Base-by-base conservation (phyloP, 2,113 vertebrate genomes). In the Brienomyrus brachyistius region DNA sequence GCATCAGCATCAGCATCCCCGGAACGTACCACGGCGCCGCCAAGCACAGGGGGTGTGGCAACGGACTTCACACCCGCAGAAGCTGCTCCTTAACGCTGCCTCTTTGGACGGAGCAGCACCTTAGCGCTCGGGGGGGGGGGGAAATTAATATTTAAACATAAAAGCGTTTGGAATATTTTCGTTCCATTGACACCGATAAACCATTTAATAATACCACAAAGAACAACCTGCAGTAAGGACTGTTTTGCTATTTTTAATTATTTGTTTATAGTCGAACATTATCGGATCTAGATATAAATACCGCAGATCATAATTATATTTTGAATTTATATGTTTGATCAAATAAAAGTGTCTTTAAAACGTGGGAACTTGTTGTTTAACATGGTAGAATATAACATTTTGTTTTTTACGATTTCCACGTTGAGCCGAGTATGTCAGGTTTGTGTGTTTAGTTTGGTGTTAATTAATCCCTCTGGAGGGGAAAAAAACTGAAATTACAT, bases 31-130 rank as follows among this genome's bases (percentile, higher is more conserved):
- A 96, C 93, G 59, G 43, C 92, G 92, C 91, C 90, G 92, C 89
- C 91, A 90, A 90, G 91, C 93, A 92, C 90, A 95, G 95, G 95
- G 95, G 95, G 95, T 94, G 95, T 94, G 94, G 94, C 94, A 91
- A 8, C 9, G 4, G 83, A 5, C 47, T 90, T 90, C 87, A 45
- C 54, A 48, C 87, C 35, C 86, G 35, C 86, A 40, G 52, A 62
- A 3, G 27, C n/a, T 4, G 51, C 40, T 87, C 11, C 15, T 59
- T 87, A 87, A 87, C 31, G 52, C 51, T 40, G 48, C 51, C 50
- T 47, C 45, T 50, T 45, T 50, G 21, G 45, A 48, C 8, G 86
- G 6, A 11, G 52, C 86, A 56, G 13, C 17, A 10, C 31, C 2
- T 15, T 45, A 51, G 9, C 43, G 21, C 87, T 62, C 87, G 35